These are phyloP conservation scores for Pluvialis apricaria DNA, from an alignment of 2,113 vertebrate genomes.

Conservation along the genomic window DNA sequence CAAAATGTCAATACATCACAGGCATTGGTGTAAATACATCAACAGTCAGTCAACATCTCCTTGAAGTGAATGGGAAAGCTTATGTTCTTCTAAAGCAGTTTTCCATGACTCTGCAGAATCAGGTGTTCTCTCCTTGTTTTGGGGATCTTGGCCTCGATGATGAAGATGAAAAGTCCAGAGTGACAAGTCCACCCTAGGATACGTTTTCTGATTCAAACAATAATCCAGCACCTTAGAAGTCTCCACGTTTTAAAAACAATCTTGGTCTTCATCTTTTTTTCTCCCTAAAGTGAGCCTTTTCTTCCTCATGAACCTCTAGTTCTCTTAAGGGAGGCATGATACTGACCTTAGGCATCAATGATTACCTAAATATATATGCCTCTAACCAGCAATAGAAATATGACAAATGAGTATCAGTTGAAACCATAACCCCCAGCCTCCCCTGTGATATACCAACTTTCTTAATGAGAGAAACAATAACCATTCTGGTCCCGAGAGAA, in stretches of 20 bases:
- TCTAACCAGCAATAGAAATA: constrained; percentile 26
- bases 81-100: not conserved
- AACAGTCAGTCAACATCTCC: rapidly evolving
- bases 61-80: not conserved
- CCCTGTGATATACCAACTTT: not conserved
- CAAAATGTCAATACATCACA: not conserved
- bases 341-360: not conserved
- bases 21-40: not conserved
- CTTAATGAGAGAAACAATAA: constrained; percentile 56
- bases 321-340: not conserved
- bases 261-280: not conserved
- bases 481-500: not conserved
- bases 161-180: not conserved
- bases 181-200: not conserved
- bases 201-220: not conserved
- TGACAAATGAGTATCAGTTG: constrained; percentile 39
- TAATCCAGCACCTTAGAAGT: not conserved
- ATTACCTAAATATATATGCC: constrained; percentile 11
- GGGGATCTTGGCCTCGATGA: not conserved
- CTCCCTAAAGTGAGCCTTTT: not conserved
- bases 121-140: not conserved
- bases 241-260: not conserved
- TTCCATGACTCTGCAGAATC: not conserved
- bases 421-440: not conserved
- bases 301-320: not conserved